These are phyloP conservation scores for Zaprionus camerounensis DNA, from an alignment of 1,140 invertebrate genomes.

Conservation along the genomic window DNA sequence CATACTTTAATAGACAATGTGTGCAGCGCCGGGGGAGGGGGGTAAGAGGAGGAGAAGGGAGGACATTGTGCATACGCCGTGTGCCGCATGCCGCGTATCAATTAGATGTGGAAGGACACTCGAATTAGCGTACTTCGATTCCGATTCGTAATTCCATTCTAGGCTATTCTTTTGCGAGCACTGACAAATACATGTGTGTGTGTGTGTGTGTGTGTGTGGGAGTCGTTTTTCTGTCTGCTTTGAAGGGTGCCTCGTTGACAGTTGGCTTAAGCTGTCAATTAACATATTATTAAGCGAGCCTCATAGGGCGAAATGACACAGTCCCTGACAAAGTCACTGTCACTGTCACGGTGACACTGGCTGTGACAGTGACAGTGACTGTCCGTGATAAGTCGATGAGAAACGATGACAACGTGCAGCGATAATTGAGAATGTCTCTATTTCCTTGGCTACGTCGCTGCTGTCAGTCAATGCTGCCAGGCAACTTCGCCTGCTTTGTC, in stretches of 20 bases:
- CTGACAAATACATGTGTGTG: neutral
- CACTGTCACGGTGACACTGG: constrained; percentile 2
- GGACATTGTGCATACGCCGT: constrained; percentile 21
- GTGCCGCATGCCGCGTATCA: constrained; percentile 5
- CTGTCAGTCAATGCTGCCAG: neutral
- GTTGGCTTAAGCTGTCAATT: constrained; percentile 49
- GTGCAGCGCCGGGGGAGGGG: neutral
- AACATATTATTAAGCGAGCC: constrained; percentile 48
- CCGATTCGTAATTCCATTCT: constrained; percentile 3
- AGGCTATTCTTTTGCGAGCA: neutral
- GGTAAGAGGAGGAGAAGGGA: neutral
- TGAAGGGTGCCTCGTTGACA: constrained; percentile 18
- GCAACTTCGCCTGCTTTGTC: neutral
- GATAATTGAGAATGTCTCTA: constrained; percentile 40
- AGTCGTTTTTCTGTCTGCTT: neutral
- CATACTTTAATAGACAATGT: constrained; percentile 33
- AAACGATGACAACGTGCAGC: constrained; percentile 26
- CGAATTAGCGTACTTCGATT: constrained; percentile 10
- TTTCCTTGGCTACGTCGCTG: constrained; percentile 9
- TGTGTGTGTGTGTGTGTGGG: neutral
- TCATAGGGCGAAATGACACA: constrained; percentile 17
- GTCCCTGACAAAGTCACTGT: neutral
- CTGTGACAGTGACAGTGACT: constrained; percentile 1
- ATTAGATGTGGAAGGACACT: constrained; percentile 25
- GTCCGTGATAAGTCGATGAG: constrained; percentile 14